phyloP scores from a whole-genome alignment of 2,113 vertebrate genomes.

The Pionites leucogaster region DNA sequence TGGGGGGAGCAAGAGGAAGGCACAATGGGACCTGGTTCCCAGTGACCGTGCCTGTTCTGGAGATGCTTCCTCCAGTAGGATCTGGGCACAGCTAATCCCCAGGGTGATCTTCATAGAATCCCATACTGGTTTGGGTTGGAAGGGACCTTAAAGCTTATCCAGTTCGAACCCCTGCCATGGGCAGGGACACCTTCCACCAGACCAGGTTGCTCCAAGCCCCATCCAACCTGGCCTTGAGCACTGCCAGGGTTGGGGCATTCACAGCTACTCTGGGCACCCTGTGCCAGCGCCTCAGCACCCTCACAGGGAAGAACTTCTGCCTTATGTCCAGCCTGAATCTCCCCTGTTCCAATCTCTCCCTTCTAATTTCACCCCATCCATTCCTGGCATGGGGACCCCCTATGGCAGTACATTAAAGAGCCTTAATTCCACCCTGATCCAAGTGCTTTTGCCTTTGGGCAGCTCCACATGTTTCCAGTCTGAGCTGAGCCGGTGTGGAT shows the following conservation, averaged over 20 bases:
- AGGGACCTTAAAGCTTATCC: background rate
- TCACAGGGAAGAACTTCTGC: background rate
- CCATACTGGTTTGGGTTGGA: background rate
- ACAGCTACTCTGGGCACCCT: background rate
- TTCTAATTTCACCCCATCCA: too few species aligned
- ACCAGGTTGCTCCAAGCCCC: background rate
- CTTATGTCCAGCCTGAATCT: background rate
- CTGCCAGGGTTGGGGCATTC: background rate
- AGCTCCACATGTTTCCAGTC: background rate
- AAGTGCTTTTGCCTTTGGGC: background rate
- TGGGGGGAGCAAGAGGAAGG: background rate
- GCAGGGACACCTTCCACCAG: background rate
- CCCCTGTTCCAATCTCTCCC: background rate
- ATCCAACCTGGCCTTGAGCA: too few species aligned
- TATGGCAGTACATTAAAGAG: fast-evolving
- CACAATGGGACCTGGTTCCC: fast-evolving
- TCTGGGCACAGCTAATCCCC: background rate
- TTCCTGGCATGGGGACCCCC: background rate
- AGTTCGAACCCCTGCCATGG: background rate
- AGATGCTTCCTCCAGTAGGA: background rate
- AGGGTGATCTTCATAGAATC: background rate
- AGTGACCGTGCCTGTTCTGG: background rate
- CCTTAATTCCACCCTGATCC: fast-evolving
- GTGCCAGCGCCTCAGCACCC: background rate
- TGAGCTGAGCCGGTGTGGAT: fast-evolving